Percentiles rank a stretch among this genome's conserved stretches.
Conservation (phyloP, 2,113 vertebrate genomes). For the Channa argus region DNA sequence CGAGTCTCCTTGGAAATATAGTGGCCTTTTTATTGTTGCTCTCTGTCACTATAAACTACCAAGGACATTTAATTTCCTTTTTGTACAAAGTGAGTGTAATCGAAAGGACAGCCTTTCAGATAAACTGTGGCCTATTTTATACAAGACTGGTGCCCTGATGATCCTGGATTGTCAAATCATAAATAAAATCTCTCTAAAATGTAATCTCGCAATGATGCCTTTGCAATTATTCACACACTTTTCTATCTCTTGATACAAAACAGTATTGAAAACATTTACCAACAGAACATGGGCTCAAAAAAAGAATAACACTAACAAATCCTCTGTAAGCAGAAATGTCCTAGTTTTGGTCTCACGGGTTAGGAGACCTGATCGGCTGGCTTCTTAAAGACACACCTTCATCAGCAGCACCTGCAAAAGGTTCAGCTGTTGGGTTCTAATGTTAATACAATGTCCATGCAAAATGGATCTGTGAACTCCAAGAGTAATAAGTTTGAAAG, state of each 20-base stretch:
- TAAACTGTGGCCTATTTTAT: neutral
- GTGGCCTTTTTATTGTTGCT: neutral
- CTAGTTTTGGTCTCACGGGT: neutral
- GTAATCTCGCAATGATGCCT: neutral
- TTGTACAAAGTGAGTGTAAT: neutral
- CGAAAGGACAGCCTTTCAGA: neutral
- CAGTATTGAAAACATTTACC: neutral
- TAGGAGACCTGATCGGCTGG: neutral
- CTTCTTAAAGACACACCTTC: too few species aligned
- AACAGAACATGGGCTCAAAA: neutral
- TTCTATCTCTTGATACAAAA: neutral
- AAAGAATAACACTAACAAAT: neutral
- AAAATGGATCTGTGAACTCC: conserved; percentile 1
- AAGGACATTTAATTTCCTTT: neutral
- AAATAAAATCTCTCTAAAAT: neutral
- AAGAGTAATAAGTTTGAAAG: conserved; percentile 20
- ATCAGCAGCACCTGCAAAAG: neutral
- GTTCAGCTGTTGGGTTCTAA: neutral
- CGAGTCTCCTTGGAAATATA: neutral
- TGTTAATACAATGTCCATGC: conserved; percentile 14
- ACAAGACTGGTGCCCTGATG: neutral
- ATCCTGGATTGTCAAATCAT: neutral
- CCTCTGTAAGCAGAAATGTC: neutral
- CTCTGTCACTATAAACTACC: neutral
- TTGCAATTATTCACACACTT: neutral